phyloP scores from a whole-genome alignment of 1,140 invertebrate genomes.

The Melanaphis sacchari region DNA sequence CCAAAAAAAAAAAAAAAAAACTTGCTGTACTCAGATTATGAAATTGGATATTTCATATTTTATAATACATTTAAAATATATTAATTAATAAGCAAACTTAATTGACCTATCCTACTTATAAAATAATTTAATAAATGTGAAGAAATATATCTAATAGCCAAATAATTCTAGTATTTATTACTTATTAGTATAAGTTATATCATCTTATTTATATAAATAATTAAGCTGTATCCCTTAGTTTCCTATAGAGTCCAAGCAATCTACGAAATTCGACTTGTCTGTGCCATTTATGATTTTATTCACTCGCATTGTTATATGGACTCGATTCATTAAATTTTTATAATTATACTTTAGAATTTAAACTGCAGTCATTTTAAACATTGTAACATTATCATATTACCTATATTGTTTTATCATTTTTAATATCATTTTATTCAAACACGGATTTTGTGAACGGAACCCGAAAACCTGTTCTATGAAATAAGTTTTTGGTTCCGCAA shows the following conservation, averaged over 20 bases:
- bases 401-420: neutral
- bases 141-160: too few species aligned
- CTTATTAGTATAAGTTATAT: too few species aligned
- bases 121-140: neutral
- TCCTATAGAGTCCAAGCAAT: too few species aligned
- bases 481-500: neutral
- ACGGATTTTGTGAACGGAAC: neutral
- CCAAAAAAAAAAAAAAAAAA: neutral
- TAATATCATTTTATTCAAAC: neutral
- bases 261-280: neutral
- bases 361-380: too few species aligned
- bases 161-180: too few species aligned
- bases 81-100: too few species aligned
- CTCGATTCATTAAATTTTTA: neutral
- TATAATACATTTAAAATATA: neutral
- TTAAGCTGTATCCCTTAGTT: neutral
- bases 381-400: too few species aligned
- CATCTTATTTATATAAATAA: neutral
- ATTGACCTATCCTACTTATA: too few species aligned
- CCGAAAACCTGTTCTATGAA: neutral
- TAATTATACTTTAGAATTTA: too few species aligned
- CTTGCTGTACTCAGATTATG: too few species aligned
- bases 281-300: neutral
- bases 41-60: too few species aligned
- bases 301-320: neutral